A percentile compares a stretch with the other conserved stretches of the same genome.
Evolutionary conservation across 2,888 invertebrate genomes (phyloP).

Genomic region (Dorcus parallelipipedus): DNA sequence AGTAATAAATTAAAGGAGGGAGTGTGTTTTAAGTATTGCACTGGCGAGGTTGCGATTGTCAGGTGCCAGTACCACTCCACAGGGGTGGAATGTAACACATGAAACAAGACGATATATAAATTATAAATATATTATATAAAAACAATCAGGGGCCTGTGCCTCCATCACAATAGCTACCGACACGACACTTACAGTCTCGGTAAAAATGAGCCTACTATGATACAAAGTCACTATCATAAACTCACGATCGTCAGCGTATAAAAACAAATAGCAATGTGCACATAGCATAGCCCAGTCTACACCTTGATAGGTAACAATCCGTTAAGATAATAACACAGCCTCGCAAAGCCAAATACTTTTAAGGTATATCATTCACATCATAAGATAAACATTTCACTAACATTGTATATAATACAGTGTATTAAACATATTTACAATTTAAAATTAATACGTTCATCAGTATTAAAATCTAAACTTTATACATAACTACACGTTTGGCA

Average conservation of each 20-base stretch:
- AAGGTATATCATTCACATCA: constrained; percentile 44
- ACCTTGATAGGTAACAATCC: constrained; percentile 48
- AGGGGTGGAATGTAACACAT: constrained; percentile 33
- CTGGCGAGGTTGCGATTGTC: constrained; percentile 48
- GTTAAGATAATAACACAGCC: constrained; percentile 55
- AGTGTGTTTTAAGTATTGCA: constrained; percentile 46
- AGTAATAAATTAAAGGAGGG: constrained; percentile 36
- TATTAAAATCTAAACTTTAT: constrained; percentile 39
- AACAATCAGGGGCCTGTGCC: constrained; percentile 43
- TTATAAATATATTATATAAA: constrained; percentile 47
- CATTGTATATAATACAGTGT: constrained; percentile 32
- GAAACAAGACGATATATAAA: constrained; percentile 48
- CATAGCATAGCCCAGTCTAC: constrained; percentile 20
- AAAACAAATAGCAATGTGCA: constrained; percentile 16
- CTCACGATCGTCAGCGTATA: constrained; percentile 21
- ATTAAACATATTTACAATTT: constrained; percentile 48
- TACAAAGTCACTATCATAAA: constrained; percentile 42
- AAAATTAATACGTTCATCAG: constrained; percentile 35
- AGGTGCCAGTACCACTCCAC: constrained; percentile 47
- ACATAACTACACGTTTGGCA: constrained; percentile 33
- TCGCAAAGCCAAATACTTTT: constrained; percentile 60
- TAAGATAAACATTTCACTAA: constrained; percentile 35
- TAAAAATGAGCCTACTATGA: constrained; percentile 42
- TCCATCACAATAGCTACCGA: constrained; percentile 49
- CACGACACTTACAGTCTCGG: constrained; percentile 44